Evolutionary conservation across 2,797 vertebrate species (phyloP).

Genomic region (Sibirionetta formosa): DNA sequence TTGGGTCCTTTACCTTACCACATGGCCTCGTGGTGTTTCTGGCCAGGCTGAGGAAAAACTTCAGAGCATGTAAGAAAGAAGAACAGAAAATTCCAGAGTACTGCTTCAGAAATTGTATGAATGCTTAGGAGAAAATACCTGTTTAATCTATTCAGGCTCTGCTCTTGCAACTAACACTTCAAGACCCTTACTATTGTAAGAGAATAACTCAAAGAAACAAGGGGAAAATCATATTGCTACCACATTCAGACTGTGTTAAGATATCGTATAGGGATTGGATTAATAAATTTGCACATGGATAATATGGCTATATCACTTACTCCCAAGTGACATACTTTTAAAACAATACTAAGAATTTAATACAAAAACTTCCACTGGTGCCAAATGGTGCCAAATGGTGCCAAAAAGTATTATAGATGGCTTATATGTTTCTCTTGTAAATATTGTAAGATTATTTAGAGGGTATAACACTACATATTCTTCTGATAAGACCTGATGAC

Average conservation of each 20-base stretch:
- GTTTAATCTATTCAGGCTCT: constrained; percentile 26
- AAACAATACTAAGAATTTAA: constrained; percentile 70
- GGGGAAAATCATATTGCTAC: constrained; percentile 68
- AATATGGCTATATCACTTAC: constrained; percentile 69
- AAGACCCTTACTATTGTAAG: constrained; percentile 67
- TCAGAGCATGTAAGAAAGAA: fast-evolving
- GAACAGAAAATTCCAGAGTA: background rate
- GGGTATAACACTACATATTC: background rate
- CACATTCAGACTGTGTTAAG: constrained; percentile 55
- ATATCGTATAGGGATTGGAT: constrained; percentile 55
- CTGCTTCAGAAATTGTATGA: constrained; percentile 19
- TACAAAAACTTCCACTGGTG: constrained; percentile 39
- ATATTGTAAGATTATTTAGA: background rate
- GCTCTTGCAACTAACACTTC: constrained; percentile 62
- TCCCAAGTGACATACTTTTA: constrained; percentile 69
- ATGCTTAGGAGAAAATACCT: background rate
- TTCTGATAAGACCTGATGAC: constrained; percentile 2
- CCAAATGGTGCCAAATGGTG: constrained; percentile 2
- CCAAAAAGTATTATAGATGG: background rate
- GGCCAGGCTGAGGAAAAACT: background rate
- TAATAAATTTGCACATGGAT: constrained; percentile 65
- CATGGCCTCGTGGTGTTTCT: fast-evolving
- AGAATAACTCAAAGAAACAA: constrained; percentile 62
- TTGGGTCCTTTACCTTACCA: background rate
- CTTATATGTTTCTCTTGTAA: background rate